These are phyloP conservation scores for Nysson spinosus DNA, from an alignment of 2,888 invertebrate species.

Conservation along the genomic window DNA sequence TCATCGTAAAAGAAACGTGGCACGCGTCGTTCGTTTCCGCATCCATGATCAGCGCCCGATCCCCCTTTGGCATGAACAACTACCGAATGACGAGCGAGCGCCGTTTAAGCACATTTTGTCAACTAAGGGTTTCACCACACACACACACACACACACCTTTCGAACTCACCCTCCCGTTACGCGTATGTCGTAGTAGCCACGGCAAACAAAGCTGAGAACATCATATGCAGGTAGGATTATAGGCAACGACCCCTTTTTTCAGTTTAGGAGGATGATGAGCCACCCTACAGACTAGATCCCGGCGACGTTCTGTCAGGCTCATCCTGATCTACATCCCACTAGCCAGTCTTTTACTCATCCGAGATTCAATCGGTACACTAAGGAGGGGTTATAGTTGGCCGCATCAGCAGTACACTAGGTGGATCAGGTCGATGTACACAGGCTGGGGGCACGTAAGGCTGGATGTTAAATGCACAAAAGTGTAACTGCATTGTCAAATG, in stretches of 20 bases:
- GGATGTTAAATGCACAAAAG: constrained; percentile 76
- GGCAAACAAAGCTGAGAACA: constrained; percentile 72
- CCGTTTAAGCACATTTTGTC: constrained; percentile 63
- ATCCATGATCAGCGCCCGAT: background rate
- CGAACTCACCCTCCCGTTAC: constrained; percentile 1
- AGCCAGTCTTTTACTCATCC: constrained; percentile 4
- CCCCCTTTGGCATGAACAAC: background rate
- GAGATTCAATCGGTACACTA: constrained; percentile 28
- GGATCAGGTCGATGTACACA: constrained; percentile 9
- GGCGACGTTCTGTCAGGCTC: constrained; percentile 62
- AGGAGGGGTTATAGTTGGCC: constrained; percentile 14
- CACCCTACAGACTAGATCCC: constrained; percentile 57
- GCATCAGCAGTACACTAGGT: constrained; percentile 16
- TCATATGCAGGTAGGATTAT: constrained; percentile 77
- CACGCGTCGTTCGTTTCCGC: background rate
- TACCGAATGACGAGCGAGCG: constrained; percentile 31
- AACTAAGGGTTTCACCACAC: constrained; percentile 9
- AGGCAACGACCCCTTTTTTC: constrained; percentile 70
- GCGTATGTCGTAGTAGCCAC: constrained; percentile 65
- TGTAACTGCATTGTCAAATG: constrained; percentile 76
- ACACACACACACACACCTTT: background rate
- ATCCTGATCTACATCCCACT: constrained; percentile 48
- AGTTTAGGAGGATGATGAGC: constrained; percentile 67
- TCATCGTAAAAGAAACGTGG: background rate
- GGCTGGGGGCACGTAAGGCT: constrained; percentile 53